Conservation (phyloP, 2,113 vertebrate genomes). For the Dendrocopos noguchii region DNA sequence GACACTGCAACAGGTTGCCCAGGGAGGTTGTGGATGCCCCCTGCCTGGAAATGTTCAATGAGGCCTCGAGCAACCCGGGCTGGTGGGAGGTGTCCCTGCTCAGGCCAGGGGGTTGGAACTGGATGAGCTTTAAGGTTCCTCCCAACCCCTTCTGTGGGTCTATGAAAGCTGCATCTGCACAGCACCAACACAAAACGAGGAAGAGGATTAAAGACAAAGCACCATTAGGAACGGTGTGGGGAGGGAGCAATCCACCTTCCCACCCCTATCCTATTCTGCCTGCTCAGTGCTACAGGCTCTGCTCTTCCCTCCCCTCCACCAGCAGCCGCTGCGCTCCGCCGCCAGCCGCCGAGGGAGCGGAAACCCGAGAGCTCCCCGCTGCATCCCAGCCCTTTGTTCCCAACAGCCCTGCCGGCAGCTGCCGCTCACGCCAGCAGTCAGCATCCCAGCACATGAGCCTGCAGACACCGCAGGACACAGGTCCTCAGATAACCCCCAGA, state of each 20-base stretch:
- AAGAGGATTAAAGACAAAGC: not conserved
- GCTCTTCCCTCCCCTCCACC: fast-evolving
- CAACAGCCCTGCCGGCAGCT: not conserved
- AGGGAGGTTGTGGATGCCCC: no score
- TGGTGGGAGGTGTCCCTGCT: no score
- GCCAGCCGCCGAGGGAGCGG: not conserved
- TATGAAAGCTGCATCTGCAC: not conserved
- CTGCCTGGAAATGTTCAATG: no score
- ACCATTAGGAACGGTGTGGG: fast-evolving
- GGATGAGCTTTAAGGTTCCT: no score
- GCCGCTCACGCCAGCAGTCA: not conserved
- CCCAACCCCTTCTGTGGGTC: no score
- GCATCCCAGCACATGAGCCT: not conserved
- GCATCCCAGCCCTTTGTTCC: not conserved
- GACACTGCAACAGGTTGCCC: no score
- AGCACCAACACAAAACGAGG: not conserved
- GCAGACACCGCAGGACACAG: fast-evolving
- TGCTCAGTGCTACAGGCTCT: fast-evolving
- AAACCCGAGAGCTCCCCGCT: not conserved
- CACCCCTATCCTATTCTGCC: not conserved
- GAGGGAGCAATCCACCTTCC: not conserved
- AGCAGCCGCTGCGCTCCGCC: fast-evolving
- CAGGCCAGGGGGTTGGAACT: no score
- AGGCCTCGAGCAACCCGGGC: no score
- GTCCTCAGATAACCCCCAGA: not conserved